phyloP scores from a whole-genome alignment of 2,888 invertebrate genomes.

The Bellardia pandia region DNA sequence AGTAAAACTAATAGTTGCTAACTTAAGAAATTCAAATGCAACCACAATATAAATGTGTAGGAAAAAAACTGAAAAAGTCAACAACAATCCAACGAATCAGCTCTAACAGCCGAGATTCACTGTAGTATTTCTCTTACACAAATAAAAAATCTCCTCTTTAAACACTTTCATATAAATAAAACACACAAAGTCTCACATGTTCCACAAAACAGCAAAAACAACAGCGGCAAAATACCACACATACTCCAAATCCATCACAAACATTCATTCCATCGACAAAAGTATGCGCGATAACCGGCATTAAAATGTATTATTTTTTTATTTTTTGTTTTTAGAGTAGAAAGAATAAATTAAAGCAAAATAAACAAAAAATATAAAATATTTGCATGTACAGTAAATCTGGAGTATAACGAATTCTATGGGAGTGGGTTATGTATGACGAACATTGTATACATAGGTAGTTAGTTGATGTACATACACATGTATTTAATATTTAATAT shows the following conservation, averaged over 20 bases:
- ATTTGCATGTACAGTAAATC: background rate
- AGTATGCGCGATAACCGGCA: slow-evolving; percentile 46
- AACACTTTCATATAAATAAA: background rate
- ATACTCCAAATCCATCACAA: slow-evolving; percentile 35
- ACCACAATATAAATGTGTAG: slow-evolving; percentile 56
- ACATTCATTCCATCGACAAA: slow-evolving; percentile 18
- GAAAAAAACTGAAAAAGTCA: slow-evolving; percentile 48
- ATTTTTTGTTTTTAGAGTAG: background rate
- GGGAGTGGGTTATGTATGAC: too few species aligned
- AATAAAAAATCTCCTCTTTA: slow-evolving; percentile 38
- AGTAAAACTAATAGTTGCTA: slow-evolving; percentile 73
- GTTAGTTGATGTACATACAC: too few species aligned
- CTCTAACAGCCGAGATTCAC: slow-evolving; percentile 39
- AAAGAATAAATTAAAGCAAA: slow-evolving; percentile 22
- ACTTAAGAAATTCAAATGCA: slow-evolving; percentile 69
- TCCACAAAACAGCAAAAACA: slow-evolving; percentile 53
- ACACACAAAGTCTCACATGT: slow-evolving; percentile 42
- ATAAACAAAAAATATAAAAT: slow-evolving; percentile 14
- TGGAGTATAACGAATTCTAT: background rate
- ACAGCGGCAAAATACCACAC: background rate
- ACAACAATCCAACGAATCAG: slow-evolving; percentile 44
- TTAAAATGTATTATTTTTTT: slow-evolving; percentile 6
- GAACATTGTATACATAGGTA: too few species aligned
- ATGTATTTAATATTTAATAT: too few species aligned
- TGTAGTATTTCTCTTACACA: slow-evolving; percentile 45